Evolutionary conservation across 2,797 vertebrate genomes (phyloP), one percentile per base, ranked within the genome.

Genomic region (Paramormyrops hopkinsi): DNA sequence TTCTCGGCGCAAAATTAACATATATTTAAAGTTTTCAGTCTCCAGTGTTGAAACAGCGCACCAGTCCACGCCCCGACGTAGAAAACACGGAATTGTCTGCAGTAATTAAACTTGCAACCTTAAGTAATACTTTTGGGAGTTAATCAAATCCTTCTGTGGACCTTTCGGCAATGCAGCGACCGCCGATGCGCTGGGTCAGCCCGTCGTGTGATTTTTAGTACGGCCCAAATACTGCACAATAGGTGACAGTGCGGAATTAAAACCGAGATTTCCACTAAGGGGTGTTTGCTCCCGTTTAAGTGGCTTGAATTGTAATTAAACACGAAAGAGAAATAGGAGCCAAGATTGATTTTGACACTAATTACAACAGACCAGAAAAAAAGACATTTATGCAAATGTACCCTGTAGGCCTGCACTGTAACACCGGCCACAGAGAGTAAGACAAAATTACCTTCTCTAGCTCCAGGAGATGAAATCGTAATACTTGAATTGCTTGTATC

Each of bases 401-500:
- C 93, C 94, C 92, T 93, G 93, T 92, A 95, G 94, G 94, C 94
- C 91, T 95, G 91, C 90, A 92, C 91, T 91, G 92, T 91, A 90
- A 89, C 90, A 91, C 85, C 88, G 93, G 93, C 91, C 93, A 93
- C 88, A 90, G 91, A 92, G 22, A 90, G 89, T 90, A 91, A 90
- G 90, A 92, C 88, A 92, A 95, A 95, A 96, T 98, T 99, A 99
- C 98, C 98, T 99, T 99, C 95, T 99, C 98, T 96, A 99, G 97
- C 97, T 99, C 98, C 98, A 99, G 95, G 94, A 99, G 97, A 97
- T 99, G 98, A 97, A 99, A 99, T 95, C 98, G 97, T 98, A 99
- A 98, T 97, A 99, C 98, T 97, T 99, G 98, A 97, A 99, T 99
- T 96, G 98, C 98, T 99, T 99, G 98, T 94, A 99, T 99, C 98